Evolutionary conservation across 2,888 invertebrate genomes (phyloP).

Genomic region (Sepioteuthis lessoniana): DNA sequence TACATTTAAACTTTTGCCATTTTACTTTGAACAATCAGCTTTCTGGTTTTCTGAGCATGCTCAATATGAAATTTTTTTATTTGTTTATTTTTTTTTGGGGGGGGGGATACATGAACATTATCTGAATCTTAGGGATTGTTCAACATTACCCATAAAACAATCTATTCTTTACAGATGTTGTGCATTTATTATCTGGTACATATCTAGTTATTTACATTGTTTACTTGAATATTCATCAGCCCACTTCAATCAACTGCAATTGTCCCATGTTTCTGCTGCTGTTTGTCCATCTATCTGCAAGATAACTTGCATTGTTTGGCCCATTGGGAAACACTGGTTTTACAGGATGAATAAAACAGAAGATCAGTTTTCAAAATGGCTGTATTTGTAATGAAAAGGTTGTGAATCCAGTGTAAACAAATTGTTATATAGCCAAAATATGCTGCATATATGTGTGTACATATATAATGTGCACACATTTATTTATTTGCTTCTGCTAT

Average conservation of each 20-base stretch:
- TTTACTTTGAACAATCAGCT: no score
- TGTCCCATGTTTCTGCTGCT: neutral
- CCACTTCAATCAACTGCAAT: neutral
- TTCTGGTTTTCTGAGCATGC: no score
- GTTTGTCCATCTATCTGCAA: neutral
- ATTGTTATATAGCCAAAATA: neutral
- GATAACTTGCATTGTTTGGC: neutral
- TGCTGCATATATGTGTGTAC: neutral
- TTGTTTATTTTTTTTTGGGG: no score
- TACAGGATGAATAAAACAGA: no score
- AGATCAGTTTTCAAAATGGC: no score
- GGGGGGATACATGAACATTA: no score
- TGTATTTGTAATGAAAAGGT: neutral
- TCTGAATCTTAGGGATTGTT: no score
- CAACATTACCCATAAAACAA: neutral
- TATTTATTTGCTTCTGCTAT: no score
- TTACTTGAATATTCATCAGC: neutral
- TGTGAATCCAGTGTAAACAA: neutral
- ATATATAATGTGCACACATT: neutral
- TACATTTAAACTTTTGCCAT: no score
- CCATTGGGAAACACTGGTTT: neutral
- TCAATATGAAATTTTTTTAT: no score
- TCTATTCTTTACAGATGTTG: neutral
- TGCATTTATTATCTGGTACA: neutral
- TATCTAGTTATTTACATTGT: neutral